Evolutionary conservation across 23 tunicate genomes (phyloP), one percentile per base, ranked within the genome.

Genomic region (Halocynthia roretzi): DNA sequence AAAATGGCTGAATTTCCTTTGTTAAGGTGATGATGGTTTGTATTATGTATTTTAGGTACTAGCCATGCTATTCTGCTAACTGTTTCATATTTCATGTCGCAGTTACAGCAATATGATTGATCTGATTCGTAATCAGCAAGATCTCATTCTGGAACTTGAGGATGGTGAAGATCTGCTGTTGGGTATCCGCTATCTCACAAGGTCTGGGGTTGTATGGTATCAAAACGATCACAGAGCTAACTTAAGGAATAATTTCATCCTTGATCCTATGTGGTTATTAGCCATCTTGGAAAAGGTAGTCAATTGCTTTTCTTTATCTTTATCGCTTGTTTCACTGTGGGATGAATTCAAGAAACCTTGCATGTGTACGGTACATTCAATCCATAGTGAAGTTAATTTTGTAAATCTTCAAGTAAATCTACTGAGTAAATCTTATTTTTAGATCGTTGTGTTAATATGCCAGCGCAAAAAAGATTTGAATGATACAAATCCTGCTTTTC

Each of bases 141-240:
- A 15, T 20, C 19, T 5, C 31, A 9, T 9, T 9, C 19, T 65
- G 31, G 31, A 65, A 9, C 70, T 65, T 65, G 70, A 65, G 31
- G 70, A 65, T 6, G 70, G 70, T 0, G 70, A 65, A 15, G 70
- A 65, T 0, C 31, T 65, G 6, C 19, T 65, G 70, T 65, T 6
- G 22, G 70, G 48, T 10, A 15, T 65, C 31, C 70, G 31, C 31
- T 65, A 10, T 65, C 19, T 65, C 10, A 65, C 6, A 5, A 65
- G 19, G 31, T 40, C 19, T 65, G 70, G 70, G 10, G 70, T 65
- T 0, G 31, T 65, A 11, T 65, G 70, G 70, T 48, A 5, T 6
- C 70, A 65, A 65, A 15, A 65, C 31, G 70, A 65, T 65, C n/a
- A 40, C n/a, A 65, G 70, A 65, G 70, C 22, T 6, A 48, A 48